phyloP scores from a whole-genome alignment of 2,113 vertebrate species.

The Bubalus kerabau region DNA sequence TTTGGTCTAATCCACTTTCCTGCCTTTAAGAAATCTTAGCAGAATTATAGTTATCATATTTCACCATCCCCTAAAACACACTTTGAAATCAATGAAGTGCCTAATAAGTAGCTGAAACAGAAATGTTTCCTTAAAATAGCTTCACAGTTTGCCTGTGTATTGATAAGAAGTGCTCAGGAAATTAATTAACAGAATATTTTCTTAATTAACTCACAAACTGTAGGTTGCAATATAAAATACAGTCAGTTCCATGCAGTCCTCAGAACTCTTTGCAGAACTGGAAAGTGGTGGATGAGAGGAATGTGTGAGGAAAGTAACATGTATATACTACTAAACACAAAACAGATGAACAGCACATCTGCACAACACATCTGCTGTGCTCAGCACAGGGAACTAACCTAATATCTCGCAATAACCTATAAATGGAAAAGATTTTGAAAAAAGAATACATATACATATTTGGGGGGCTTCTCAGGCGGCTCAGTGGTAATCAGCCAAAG shows the following conservation, averaged over 20 bases:
- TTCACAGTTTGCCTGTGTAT: not conserved
- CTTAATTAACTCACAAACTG: slow-evolving; percentile 47
- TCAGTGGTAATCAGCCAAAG: not conserved
- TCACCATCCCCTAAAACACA: not conserved
- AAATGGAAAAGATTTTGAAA: not conserved
- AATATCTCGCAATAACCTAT: not conserved
- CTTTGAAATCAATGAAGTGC: slow-evolving; percentile 50
- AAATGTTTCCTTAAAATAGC: slow-evolving; percentile 27
- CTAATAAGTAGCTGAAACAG: slow-evolving; percentile 30
- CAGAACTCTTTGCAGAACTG: not conserved
- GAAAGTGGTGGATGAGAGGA: not conserved
- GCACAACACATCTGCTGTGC: no score
- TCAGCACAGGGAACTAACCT: not conserved
- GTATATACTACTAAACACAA: not conserved
- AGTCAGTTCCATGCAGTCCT: not conserved
- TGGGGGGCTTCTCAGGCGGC: not conserved
- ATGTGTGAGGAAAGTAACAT: no score
- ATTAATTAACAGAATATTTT: slow-evolving; percentile 60
- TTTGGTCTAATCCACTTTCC: not conserved
- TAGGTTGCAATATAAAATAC: not conserved
- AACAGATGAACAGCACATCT: not conserved
- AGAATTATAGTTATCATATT: not conserved
- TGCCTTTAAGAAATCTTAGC: not conserved
- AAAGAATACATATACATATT: not conserved
- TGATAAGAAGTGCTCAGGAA: slow-evolving; percentile 52